Evolutionary conservation across 2,888 invertebrate species (phyloP), one percentile per base, ranked within the genome.

Genomic region (Ennomos quercinarius): DNA sequence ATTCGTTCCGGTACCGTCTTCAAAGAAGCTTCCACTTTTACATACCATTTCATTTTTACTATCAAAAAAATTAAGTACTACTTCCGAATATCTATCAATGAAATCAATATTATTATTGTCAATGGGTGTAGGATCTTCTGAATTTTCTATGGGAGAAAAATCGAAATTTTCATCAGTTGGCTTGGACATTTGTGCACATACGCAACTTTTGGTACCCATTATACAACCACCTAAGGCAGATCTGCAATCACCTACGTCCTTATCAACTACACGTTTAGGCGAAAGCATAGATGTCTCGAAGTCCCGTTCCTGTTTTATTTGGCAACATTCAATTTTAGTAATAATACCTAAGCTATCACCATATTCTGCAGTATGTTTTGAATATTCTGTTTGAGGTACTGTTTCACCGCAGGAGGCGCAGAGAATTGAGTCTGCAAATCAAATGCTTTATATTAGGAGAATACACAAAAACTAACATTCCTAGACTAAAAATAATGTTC

Each of bases 141-240:
- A 40, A 34, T 61, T 62, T 44, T 61, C 66, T 11, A 71, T 68
- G 27, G 68, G 73, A 41, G 54, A 57, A 50, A 73, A 64, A 61
- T 79, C 77, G 50, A 73, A 72, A 17, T 72, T 71, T 43, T 73
- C 68, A 6, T 71, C 68, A 11, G 61, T 62, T 54, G 62, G 66
- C 10, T 67, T 67, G 9, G 76, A 47, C 59, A 83, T 86, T 75
- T 87, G 80, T 46, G 71, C 75, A 71, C 87, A 86, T 13, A 87
- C 64, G 61, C 87, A 86, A 45, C 71, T 74, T n/a, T 70, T 72
- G 1, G 70, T 75, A 8, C 65, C 73, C 57, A 80, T 75, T 34
- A 86, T 78, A 66, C 87, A 88, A 35, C 71, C 68, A 0, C 84
- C 86, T 63, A 86, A 59, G 51, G 76, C 74, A 49, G 76, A 60